Base-by-base conservation (phyloP, 1,140 invertebrate genomes). In the Lethrus apterus region DNA sequence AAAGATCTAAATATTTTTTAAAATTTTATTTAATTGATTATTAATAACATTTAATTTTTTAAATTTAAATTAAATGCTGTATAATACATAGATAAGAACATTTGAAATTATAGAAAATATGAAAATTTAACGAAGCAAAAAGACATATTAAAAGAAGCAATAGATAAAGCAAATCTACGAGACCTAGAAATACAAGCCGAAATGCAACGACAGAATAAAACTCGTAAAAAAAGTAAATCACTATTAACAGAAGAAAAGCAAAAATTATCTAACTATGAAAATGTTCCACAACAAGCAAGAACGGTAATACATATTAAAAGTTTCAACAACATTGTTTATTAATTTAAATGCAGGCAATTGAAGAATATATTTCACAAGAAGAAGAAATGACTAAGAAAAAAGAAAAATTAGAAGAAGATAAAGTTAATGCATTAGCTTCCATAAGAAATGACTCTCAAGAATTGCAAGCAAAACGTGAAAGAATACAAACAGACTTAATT, bases 381-480 rank as follows among this genome's bases (percentile, higher is more conserved):
- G 70, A 71, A 30, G 75, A 71, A 48, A 58, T 77, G 7, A 61
- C 58, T 1, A 64, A 67, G 18, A 69, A 74, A 42, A 77, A 76
- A 45, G 65, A 66, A 30, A 67, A 68, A 23, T 72, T 76, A 20
- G 79, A 79, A 53, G 77, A 74, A 45, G 76, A 85, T 46, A 65
- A 76, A 31, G 67, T 76, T 51, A 77, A 67, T 23, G 63, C 69
- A 31, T 67, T 83, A 49, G 64, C 67, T 4, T 72, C 59, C 2
- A 59, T 86, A 1, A 70, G 73, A 26, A 61, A 66, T 7, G 65
- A 75, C 57, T 83, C 81, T 2, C 65, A 74, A 56, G 75, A 73
- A 0, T 55, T 88, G 0, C 79, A 83, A 50, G 76, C 79, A 32
- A 71, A 80, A 50, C 83, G 84, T 48, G 75, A 84, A 21, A 67